Evolutionary conservation across 1,140 invertebrate species (phyloP).

Genomic region (Nebria ingens): DNA sequence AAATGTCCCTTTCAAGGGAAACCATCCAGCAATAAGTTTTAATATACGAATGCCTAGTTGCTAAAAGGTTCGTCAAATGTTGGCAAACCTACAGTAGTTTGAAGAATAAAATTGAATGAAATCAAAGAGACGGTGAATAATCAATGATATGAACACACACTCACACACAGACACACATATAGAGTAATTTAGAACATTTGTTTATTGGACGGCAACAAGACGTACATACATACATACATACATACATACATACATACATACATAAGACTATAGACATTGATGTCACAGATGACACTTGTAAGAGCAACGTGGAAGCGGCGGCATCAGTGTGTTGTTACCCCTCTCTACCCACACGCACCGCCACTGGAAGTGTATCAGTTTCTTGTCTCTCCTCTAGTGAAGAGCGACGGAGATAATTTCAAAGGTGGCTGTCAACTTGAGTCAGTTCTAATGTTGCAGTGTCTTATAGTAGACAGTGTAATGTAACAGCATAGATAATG

Average conservation of each 20-base stretch:
- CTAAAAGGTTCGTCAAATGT: too few relatives aligned
- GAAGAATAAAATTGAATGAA: too few relatives aligned
- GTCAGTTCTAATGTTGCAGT: constrained; percentile 5
- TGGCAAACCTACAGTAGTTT: too few relatives aligned
- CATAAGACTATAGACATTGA: too few relatives aligned
- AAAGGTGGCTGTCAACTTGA: constrained; percentile 8
- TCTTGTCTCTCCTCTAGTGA: constrained; percentile 9
- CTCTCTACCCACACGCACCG: neutral
- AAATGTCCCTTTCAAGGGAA: too few relatives aligned
- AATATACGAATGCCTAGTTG: too few relatives aligned
- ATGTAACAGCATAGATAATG: neutral
- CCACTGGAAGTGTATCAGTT: constrained; percentile 3
- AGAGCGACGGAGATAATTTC: constrained; percentile 1
- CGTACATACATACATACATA: neutral
- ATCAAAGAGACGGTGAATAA: too few relatives aligned
- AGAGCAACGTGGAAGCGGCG: neutral
- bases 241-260: neutral
- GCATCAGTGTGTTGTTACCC: neutral
- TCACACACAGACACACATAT: neutral
- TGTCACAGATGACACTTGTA: neutral
- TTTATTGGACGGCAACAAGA: neutral
- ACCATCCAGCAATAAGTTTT: too few relatives aligned
- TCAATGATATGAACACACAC: neutral
- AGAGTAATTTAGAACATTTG: neutral
- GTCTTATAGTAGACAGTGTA: neutral